Percentiles rank a stretch among this genome's conserved stretches.
Conservation (phyloP, 2,113 vertebrate genomes). For the Anhinga rufa region DNA sequence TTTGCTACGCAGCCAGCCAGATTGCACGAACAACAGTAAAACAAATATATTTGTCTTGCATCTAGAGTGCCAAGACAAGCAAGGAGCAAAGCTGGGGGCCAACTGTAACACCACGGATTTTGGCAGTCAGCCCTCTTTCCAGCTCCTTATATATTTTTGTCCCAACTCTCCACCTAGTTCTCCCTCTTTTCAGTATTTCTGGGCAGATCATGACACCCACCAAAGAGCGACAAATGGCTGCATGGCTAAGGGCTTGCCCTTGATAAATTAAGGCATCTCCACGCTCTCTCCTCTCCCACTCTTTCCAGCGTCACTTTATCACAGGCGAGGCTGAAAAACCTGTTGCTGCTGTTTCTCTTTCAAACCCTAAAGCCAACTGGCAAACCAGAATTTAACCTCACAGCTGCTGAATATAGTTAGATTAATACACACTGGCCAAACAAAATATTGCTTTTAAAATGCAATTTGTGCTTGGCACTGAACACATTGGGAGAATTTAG, state of each 20-base stretch:
- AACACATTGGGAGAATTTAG: neutral
- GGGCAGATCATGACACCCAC: neutral
- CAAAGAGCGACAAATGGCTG: neutral
- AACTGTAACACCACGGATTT: conserved; percentile 47
- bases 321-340: neutral
- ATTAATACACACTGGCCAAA: neutral
- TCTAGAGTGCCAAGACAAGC: conserved; percentile 55
- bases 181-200: conserved; percentile 9
- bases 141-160: conserved; percentile 47
- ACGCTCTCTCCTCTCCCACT: neutral
- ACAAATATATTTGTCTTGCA: conserved; percentile 48
- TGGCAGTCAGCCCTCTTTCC: conserved; percentile 56
- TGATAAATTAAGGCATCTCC: neutral
- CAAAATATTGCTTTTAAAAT: conserved; percentile 59
- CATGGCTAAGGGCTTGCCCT: neutral
- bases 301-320: neutral
- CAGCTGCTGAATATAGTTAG: conserved; percentile 32
- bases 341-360: conserved; percentile 50
- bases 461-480: conserved; percentile 53
- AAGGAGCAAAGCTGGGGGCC: conserved; percentile 54
- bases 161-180: conserved; percentile 38
- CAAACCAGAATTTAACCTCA: conserved; percentile 45
- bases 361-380: conserved; percentile 32
- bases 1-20: neutral
- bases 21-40: conserved; percentile 19